A percentile compares a stretch with the other conserved stretches of the same genome.
Conservation (phyloP, 2,888 invertebrate species). For the Carabus problematicus region DNA sequence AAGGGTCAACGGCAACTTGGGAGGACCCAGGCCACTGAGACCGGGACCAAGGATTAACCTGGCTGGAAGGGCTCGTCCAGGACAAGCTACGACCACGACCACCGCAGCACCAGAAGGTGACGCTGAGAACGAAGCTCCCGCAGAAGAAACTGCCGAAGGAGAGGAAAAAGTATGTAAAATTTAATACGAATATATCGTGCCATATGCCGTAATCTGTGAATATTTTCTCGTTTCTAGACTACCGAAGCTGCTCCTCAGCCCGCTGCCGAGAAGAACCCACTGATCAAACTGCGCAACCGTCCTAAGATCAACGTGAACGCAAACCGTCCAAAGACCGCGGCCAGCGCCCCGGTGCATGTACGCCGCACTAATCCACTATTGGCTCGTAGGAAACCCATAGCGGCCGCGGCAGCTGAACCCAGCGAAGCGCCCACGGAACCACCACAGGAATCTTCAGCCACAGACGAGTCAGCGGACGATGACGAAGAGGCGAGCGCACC, state of each 20-base stretch:
- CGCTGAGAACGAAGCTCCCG: conserved; percentile 52
- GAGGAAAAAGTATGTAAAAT: conserved; percentile 52
- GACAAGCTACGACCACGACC: conserved; percentile 58
- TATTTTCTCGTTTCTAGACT: conserved; percentile 25
- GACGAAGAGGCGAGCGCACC: conserved; percentile 48
- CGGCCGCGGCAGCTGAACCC: conserved; percentile 55
- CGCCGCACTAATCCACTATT: conserved; percentile 66
- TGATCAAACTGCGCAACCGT: conserved; percentile 58
- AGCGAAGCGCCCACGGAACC: conserved; percentile 47
- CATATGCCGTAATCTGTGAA: background rate
- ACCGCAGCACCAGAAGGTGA: conserved; percentile 61
- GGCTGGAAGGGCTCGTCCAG: conserved; percentile 61
- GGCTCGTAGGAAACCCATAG: conserved; percentile 61
- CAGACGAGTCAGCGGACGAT: conserved; percentile 49
- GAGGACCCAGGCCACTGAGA: conserved; percentile 63
- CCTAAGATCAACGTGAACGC: conserved; percentile 61
- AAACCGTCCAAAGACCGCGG: conserved; percentile 61
- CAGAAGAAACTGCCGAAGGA: conserved; percentile 55
- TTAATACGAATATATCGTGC: background rate
- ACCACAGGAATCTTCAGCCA: conserved; percentile 48
- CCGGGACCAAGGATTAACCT: conserved; percentile 73
- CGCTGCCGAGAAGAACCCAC: conserved; percentile 53
- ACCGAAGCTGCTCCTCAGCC: conserved; percentile 49
- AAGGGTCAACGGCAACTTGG: conserved; percentile 53
- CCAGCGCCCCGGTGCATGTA: conserved; percentile 62